Evolutionary conservation across 1,140 invertebrate species (phyloP), one percentile per base, ranked within the genome.

Genomic region (Polyergus mexicanus): DNA sequence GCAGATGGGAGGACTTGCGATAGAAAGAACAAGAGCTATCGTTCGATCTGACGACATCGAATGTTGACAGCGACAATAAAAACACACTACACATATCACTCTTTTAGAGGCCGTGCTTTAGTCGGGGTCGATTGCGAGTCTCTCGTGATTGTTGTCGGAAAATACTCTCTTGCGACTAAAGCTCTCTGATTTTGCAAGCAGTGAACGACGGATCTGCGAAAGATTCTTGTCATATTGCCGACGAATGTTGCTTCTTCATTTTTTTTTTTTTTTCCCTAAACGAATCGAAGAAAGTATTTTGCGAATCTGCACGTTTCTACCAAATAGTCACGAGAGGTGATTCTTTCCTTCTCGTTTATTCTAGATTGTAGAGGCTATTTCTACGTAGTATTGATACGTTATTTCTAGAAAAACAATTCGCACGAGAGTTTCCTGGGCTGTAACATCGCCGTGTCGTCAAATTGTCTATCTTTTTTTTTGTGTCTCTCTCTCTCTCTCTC

Each of bases 361-460:
- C 60, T 89, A 89, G 88, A 89, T 78, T 76, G 84, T 89, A 89
- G 88, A 89, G 78, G 65, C 54, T 89, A 86, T 89, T 89, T 89
- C 88, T 86, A 76, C 87, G 84, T 89, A 89, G 88, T 80, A 86
- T 89, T 88, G 88, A 89, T 89, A 47, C 87, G 84, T 86, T 78
- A 78, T 65, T 81, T 56, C 80, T 90, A 90, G 89, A 90, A 78
- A 35, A 89, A 89, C 80, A 86, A 86, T 89, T 87, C 87, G 89
- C 89, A 90, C 89, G 89, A 85, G 89, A 85, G 89, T 89, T 90
- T 89, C 60, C 76, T 87, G 86, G 87, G 69, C 58, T 86, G 84
- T 44, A 19, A 60, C 38, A 38, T 81, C 54, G 28, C 35, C n/a
- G 28, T 78, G 3, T 32, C 13, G 11, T 25, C 7, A 35, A 35